A percentile compares a stretch with the other conserved stretches of the same genome.
These are phyloP conservation scores for Dasyurus viverrinus DNA, from an alignment of 2,113 vertebrate genomes.

Conservation along the genomic window DNA sequence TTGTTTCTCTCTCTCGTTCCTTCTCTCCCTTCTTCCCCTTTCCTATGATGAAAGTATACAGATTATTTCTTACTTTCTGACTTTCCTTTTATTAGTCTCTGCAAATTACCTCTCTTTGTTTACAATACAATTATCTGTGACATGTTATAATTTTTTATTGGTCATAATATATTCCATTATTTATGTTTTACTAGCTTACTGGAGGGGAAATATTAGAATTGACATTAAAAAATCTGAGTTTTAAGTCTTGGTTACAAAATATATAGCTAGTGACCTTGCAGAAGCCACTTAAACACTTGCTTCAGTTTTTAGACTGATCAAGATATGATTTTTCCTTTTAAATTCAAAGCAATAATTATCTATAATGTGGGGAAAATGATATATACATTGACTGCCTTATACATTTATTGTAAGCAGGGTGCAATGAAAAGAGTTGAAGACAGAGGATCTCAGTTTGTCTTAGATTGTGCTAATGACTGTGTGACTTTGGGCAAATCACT, in stretches of 20 bases:
- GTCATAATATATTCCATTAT: not conserved
- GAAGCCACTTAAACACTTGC: not conserved
- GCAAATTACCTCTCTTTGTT: not conserved
- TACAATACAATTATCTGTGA: not conserved
- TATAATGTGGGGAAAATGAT: not conserved
- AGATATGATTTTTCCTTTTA: not conserved
- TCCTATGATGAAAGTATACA: not conserved
- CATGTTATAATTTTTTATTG: too few species aligned
- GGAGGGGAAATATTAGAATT: not conserved
- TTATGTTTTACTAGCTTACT: not conserved
- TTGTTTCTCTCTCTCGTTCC: too few species aligned
- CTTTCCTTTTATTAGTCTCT: not conserved
- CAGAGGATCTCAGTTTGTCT: not conserved
- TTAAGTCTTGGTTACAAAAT: not conserved
- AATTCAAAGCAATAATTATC: not conserved
- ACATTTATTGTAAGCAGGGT: not conserved
- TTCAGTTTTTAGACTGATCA: too few species aligned
- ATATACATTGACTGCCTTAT: not conserved
- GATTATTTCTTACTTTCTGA: not conserved
- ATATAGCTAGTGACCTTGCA: not conserved
- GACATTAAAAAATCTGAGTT: not conserved
- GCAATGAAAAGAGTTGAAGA: not conserved
- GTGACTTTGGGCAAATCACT: not conserved
- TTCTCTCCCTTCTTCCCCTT: too few species aligned
- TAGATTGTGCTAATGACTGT: not conserved